Percentiles rank a stretch among this genome's conserved stretches.
phyloP scores from a whole-genome alignment of 2,797 vertebrate genomes.

The Melanotaenia boesemani region DNA sequence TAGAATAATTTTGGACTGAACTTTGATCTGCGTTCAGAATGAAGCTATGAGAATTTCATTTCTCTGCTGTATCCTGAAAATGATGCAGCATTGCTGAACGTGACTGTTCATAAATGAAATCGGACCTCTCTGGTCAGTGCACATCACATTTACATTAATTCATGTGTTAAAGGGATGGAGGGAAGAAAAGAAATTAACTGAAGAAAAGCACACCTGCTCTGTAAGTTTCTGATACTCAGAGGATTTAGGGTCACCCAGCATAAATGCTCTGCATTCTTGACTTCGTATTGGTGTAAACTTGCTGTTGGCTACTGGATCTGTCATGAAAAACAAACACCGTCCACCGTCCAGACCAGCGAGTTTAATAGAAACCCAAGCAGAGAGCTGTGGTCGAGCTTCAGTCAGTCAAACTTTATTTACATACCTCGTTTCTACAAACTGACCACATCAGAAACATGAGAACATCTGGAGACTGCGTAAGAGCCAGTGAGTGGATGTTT shows the following conservation, averaged over 20 bases:
- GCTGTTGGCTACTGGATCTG: not conserved
- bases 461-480: not conserved
- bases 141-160: too few relatives aligned
- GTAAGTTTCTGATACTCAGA: conserved; percentile 2
- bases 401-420: conserved; percentile 47
- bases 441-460: conserved; percentile 26
- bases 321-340: not conserved
- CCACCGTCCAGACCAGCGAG: conserved; percentile 32
- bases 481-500: not conserved
- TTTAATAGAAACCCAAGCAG: conserved; percentile 39
- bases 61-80: too few relatives aligned
- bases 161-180: not conserved
- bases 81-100: too few relatives aligned
- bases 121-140: too few relatives aligned
- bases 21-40: too few relatives aligned
- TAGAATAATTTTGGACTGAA: too few relatives aligned
- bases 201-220: not conserved
- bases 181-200: not conserved
- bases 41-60: too few relatives aligned
- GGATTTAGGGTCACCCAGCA: conserved; percentile 15
- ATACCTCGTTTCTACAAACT: not conserved
- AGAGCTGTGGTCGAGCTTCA: conserved; percentile 14
- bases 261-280: conserved; percentile 3
- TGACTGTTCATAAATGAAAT: too few relatives aligned
- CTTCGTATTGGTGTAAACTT: not conserved